Base-by-base conservation (phyloP, 2,888 invertebrate genomes). In the Hypolimnas misippus region DNA sequence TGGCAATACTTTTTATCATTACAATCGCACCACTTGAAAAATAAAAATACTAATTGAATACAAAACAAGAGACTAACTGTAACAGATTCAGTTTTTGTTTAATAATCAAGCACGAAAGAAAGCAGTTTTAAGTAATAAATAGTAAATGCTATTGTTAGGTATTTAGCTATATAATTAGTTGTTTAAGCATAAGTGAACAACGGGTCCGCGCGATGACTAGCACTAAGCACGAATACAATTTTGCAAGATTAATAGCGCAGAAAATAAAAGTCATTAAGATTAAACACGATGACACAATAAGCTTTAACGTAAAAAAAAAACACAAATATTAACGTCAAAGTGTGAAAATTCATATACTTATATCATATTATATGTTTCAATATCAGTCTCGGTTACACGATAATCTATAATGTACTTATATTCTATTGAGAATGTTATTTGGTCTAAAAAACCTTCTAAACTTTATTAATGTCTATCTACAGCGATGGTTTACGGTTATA, bases 221-320 rank as follows among this genome's bases (percentile, higher is more conserved):
- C 76, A 71, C 74, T 76, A 75, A 74, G 72, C 71, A 74, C 74
- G 70, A 68, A 67, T 21, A 35, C 38, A 38, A 67, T 61, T 55
- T 69, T 59, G 64, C 61, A 61, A 66, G 69, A 56, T 62, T 54
- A 81, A 76, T 77, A 78, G 81, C 76, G 64, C 62, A 63, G 46
- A 61, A 65, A 65, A 49, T 57, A 54, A 49, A 49, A 62, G 54
- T 44, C 29, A 31, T 54, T 25, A 2, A 19, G 14, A 40, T 54
- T 38, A 25, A 25, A 54, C 44, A 12, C 19, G 19, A 12, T n/a
- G 21, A 19, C 44, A 46, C 44, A 12, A 21, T 21, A 46, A 21
- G 19, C 16, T 42, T 52, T 44, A 19, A 33, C 12, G 17, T 10
- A 42, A 51, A 38, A 53, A n/a, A 6, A 53, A 5, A 6, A n/a